These are phyloP conservation scores for Pimpla rufipes DNA, from an alignment of 2,888 invertebrate species.

Conservation along the genomic window DNA sequence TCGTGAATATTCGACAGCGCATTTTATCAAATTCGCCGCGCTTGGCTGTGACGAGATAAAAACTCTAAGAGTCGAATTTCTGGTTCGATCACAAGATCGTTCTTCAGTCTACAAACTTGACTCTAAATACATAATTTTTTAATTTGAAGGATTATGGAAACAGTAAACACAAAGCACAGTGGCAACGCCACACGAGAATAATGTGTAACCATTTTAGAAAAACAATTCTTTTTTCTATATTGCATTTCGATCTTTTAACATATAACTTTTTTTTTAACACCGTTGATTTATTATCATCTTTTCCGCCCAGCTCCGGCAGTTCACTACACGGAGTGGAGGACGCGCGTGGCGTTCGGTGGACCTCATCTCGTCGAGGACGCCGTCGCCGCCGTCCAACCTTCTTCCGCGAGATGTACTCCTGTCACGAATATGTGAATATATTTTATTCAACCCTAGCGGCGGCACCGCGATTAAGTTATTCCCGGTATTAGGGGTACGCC, in stretches of 20 bases:
- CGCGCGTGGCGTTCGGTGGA: slow-evolving; percentile 29
- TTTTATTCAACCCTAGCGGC: slow-evolving; percentile 85
- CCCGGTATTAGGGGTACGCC: slow-evolving; percentile 54
- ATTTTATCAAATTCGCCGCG: background rate
- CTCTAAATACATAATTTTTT: too few relatives aligned
- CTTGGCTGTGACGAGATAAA: background rate
- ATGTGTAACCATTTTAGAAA: too few relatives aligned
- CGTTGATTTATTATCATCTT: slow-evolving; percentile 17
- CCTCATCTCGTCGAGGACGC: slow-evolving; percentile 19
- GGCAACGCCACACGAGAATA: too few relatives aligned
- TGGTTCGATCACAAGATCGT: background rate
- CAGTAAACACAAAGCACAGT: too few relatives aligned
- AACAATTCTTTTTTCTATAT: too few relatives aligned
- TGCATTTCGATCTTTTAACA: background rate
- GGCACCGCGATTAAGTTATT: slow-evolving; percentile 84
- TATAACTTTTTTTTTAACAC: background rate
- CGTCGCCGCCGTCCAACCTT: slow-evolving; percentile 71
- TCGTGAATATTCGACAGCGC: background rate
- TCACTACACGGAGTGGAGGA: slow-evolving; percentile 30
- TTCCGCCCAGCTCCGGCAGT: slow-evolving; percentile 27
- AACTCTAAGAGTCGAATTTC: background rate
- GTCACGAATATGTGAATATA: slow-evolving; percentile 85
- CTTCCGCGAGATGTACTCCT: slow-evolving; percentile 80
- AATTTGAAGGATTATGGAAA: too few relatives aligned
- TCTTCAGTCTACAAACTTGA: background rate